Conservation (phyloP, 2,888 invertebrate species). For the Ptychoptera contaminata region DNA sequence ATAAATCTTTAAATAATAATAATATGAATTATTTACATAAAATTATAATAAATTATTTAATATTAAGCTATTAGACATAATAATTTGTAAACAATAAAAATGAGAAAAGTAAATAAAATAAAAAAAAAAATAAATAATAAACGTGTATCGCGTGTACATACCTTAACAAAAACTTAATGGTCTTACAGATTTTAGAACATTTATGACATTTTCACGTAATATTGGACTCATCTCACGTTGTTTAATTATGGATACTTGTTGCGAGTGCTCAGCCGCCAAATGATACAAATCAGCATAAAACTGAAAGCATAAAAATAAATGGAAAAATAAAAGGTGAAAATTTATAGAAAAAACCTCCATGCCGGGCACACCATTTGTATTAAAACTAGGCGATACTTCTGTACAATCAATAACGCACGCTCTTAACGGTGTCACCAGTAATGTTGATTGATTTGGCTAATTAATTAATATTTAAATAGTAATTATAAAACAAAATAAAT, state of each 20-base stretch:
- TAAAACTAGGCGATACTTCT: constrained; percentile 58
- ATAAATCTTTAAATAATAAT: too few relatives aligned
- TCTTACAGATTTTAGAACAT: constrained; percentile 24
- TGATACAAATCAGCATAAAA: constrained; percentile 62
- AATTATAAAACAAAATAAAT: neutral
- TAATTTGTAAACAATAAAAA: too few relatives aligned
- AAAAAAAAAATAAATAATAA: too few relatives aligned
- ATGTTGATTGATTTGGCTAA: constrained; percentile 28
- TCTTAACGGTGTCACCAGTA: constrained; percentile 50
- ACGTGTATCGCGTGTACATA: too few relatives aligned
- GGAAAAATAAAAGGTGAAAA: constrained; percentile 17
- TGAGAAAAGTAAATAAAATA: too few relatives aligned
- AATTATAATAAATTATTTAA: too few relatives aligned
- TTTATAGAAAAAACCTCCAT: constrained; percentile 18
- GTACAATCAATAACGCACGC: constrained; percentile 53
- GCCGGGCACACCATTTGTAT: constrained; percentile 28
- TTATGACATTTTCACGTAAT: constrained; percentile 25
- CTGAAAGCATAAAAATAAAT: too few relatives aligned
- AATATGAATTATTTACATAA: too few relatives aligned
- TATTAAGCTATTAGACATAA: too few relatives aligned
- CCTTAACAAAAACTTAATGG: constrained; percentile 30
- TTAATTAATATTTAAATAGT: neutral
- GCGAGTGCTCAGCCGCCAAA: constrained; percentile 42
- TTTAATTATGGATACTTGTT: constrained; percentile 22
- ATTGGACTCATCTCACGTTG: constrained; percentile 24